These are phyloP conservation scores for Micronycteris hirsuta DNA, from an alignment of 2,113 vertebrate genomes.

Conservation along the genomic window DNA sequence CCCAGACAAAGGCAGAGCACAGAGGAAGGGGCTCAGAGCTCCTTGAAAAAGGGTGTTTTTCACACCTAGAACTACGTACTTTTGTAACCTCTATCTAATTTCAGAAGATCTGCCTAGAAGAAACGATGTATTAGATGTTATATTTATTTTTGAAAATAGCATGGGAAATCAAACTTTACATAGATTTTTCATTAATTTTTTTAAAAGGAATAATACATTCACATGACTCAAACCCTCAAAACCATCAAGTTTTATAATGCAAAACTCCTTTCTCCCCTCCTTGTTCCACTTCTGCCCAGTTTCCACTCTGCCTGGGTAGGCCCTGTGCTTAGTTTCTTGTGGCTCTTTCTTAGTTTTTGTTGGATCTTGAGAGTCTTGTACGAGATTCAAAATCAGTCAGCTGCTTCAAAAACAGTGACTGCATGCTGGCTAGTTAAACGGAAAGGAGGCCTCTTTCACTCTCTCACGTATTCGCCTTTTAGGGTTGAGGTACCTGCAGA, in stretches of 20 bases:
- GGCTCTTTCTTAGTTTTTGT: background rate
- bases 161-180: background rate
- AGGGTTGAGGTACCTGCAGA: background rate
- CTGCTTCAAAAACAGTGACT: background rate
- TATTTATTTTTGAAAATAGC: constrained; percentile 5
- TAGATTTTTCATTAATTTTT: background rate
- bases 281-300: background rate
- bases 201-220: background rate
- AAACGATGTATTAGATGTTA: background rate
- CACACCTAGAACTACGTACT: background rate
- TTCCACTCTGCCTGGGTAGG: background rate
- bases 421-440: background rate
- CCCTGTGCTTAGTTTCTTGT: background rate
- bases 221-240: background rate
- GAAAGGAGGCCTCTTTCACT: background rate
- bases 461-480: background rate
- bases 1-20: background rate
- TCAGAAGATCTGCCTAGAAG: background rate
- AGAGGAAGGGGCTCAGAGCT: background rate
- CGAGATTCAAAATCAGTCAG: background rate
- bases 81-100: background rate
- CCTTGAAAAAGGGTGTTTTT: background rate
- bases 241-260: background rate
- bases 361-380: background rate
- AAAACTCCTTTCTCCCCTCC: background rate